Evolutionary conservation across 2,113 vertebrate species (phyloP).

Genomic region (Dipodomys ordii): DNA sequence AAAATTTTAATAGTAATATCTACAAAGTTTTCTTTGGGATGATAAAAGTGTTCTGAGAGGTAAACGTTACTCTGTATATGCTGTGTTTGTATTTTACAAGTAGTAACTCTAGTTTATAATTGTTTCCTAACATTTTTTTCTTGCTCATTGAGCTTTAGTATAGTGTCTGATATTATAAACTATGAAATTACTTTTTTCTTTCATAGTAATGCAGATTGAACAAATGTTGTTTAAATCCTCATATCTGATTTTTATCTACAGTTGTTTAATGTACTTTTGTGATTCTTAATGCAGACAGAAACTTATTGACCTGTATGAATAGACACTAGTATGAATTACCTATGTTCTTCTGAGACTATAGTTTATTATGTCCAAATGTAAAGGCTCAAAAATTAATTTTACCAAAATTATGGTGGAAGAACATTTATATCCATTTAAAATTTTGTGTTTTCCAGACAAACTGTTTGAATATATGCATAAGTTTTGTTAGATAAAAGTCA

Average conservation of each 20-base stretch:
- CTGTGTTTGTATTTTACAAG: conserved; percentile 31
- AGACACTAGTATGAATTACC: background rate
- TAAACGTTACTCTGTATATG: conserved; percentile 16
- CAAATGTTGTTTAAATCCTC: background rate
- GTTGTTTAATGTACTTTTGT: conserved; percentile 48
- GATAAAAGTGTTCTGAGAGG: conserved; percentile 23
- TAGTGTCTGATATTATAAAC: background rate
- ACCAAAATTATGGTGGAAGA: conserved; percentile 22
- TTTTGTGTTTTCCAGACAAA: conserved; percentile 26
- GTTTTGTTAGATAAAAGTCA: conserved; percentile 51
- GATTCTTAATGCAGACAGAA: conserved; percentile 20
- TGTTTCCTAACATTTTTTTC: background rate
- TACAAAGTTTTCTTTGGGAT: conserved; percentile 43
- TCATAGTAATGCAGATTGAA: no score
- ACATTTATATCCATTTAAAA: conserved; percentile 34
- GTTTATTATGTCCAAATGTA: conserved; percentile 16
- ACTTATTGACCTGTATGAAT: conserved; percentile 23
- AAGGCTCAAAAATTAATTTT: conserved; percentile 31
- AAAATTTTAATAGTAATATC: background rate
- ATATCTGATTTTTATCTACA: conserved; percentile 19
- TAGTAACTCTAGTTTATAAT: conserved; percentile 37
- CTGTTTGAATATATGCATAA: background rate
- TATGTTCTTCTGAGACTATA: conserved; percentile 39
- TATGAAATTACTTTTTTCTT: conserved; percentile 30
- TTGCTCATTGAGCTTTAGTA: conserved; percentile 42